Conservation (phyloP, 35 echinoderm and acorn worm species). For the Apostichopus japonicus region DNA sequence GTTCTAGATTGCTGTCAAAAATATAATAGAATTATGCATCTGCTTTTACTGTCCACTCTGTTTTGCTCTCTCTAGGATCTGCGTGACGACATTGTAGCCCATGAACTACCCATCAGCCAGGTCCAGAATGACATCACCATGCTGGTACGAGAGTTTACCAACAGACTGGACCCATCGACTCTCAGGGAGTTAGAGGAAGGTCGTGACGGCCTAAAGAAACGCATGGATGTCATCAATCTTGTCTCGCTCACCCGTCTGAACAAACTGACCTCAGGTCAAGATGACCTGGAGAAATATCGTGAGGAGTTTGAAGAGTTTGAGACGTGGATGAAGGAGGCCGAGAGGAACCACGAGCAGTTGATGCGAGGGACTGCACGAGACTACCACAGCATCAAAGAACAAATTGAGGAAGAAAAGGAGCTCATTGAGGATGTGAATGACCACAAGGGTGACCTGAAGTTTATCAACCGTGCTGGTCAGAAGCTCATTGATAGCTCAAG, state of each 20-base stretch:
- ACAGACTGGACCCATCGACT: conserved; percentile 68
- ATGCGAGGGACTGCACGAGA: conserved; percentile 64
- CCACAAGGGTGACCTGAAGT: conserved; percentile 97
- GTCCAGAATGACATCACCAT: conserved; percentile 71
- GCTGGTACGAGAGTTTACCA: conserved; percentile 79
- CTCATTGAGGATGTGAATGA: conserved; percentile 91
- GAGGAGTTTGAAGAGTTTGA: conserved; percentile 93
- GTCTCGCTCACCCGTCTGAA: conserved; percentile 83
- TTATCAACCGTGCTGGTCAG: conserved; percentile 96
- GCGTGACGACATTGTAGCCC: conserved; percentile 77
- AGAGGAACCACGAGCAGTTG: conserved; percentile 71
- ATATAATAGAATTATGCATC: no score
- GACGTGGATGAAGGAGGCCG: conserved; percentile 83
- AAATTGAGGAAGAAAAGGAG: conserved; percentile 85
- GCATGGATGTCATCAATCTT: conserved; percentile 85
- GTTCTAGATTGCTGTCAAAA: no score
- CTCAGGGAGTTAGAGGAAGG: conserved; percentile 60
- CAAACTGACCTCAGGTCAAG: conserved; percentile 75
- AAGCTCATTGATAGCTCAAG: conserved; percentile 87
- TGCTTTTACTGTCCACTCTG: no score
- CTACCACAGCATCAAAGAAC: conserved; percentile 51
- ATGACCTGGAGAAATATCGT: conserved; percentile 89
- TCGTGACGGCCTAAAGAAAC: conserved; percentile 76
- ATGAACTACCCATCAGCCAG: conserved; percentile 83
- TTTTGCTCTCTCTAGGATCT: conserved; percentile 60